Percentiles rank a stretch among this genome's conserved stretches.
Conservation (phyloP, 2,797 vertebrate species). For the Chrysocyon brachyurus region DNA sequence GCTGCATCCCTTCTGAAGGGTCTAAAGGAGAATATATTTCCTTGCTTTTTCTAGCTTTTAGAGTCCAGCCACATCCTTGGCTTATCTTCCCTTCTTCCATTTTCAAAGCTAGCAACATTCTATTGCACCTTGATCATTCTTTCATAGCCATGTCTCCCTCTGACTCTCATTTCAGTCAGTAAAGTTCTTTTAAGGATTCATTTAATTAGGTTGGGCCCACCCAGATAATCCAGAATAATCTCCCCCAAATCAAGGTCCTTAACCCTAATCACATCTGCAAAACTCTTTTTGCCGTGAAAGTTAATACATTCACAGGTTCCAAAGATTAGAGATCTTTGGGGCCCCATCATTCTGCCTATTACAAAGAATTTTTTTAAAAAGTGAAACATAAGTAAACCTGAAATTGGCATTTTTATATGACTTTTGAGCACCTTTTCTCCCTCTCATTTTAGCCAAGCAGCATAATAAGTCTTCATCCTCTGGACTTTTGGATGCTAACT, state of each 20-base stretch:
- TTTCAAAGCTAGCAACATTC: neutral
- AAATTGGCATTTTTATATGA: slow-evolving; percentile 45
- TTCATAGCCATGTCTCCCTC: neutral
- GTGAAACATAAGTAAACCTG: slow-evolving; percentile 44
- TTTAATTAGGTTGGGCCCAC: neutral
- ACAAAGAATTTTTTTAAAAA: neutral
- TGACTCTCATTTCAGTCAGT: neutral
- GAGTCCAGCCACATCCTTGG: neutral
- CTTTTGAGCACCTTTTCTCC: slow-evolving; percentile 69
- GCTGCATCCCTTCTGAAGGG: neutral
- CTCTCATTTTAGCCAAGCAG: slow-evolving; percentile 57
- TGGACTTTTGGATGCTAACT: slow-evolving; percentile 70
- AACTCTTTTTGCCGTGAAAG: neutral
- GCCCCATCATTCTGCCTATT: slow-evolving; percentile 4
- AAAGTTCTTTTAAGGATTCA: neutral
- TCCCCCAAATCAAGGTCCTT: neutral
- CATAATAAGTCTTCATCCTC: slow-evolving; percentile 65
- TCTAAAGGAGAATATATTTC: neutral
- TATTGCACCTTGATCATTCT: neutral
- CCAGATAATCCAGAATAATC: slow-evolving; percentile 4
- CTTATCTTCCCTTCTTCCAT: neutral
- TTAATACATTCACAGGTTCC: neutral
- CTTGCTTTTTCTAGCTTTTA: neutral
- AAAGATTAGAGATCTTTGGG: neutral
- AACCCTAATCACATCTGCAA: neutral